Percentiles rank a stretch among this genome's conserved stretches.
Evolutionary conservation across 2,113 vertebrate genomes (phyloP).

Genomic region (Misgurnus anguillicaudatus): DNA sequence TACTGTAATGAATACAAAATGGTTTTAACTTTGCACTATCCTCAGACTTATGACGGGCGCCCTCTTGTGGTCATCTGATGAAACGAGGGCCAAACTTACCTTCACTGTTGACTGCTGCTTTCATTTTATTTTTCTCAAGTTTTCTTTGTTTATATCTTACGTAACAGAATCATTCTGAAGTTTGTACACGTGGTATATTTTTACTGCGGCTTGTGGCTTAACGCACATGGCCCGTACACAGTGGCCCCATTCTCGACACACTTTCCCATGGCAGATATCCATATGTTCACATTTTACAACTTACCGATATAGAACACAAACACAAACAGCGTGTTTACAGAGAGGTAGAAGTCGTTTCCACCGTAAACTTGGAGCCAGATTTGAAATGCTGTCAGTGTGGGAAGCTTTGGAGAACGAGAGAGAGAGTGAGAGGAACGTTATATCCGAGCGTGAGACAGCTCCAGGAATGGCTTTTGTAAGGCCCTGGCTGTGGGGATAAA

Average conservation of each 20-base stretch:
- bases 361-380: conserved; percentile 9
- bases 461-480: conserved; percentile 61
- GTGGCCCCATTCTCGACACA: conserved; percentile 38
- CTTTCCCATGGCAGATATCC: conserved; percentile 20
- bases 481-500: conserved; percentile 53
- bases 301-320: conserved; percentile 36
- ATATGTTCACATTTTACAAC: conserved; percentile 10
- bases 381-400: conserved; percentile 45
- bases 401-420: conserved; percentile 42
- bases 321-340: conserved; percentile 49
- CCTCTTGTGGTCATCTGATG: not conserved
- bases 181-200: conserved; percentile 15
- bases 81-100: not conserved
- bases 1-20: not conserved
- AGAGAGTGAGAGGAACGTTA: conserved; percentile 27
- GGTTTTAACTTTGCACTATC: not conserved
- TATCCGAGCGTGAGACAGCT: conserved; percentile 55
- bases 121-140: not conserved
- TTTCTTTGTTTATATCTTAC: not conserved
- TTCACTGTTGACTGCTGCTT: not conserved
- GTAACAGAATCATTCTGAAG: not conserved
- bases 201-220: not conserved
- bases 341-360: conserved; percentile 28
- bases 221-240: conserved; percentile 8
- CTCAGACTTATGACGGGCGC: not conserved